These are phyloP conservation scores for Meliscaeva auricollis DNA, from an alignment of 2,888 invertebrate genomes.

Conservation along the genomic window DNA sequence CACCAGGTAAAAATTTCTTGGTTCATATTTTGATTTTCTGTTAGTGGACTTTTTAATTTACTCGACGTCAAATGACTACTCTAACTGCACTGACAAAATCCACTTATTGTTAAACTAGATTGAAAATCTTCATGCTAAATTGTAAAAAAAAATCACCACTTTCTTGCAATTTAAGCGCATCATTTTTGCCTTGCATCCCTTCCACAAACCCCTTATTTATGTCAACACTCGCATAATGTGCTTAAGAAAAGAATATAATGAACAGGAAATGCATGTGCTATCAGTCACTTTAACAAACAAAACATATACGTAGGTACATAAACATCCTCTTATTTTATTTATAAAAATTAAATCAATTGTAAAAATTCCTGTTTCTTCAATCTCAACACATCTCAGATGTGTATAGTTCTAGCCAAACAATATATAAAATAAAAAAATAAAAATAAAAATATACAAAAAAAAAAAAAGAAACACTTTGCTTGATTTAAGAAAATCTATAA, in stretches of 20 bases:
- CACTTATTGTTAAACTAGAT: slow-evolving; percentile 1
- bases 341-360: slow-evolving; percentile 27
- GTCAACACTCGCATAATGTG: not conserved
- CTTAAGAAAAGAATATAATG: slow-evolving; percentile 17
- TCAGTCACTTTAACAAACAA: slow-evolving; percentile 43
- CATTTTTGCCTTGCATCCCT: not conserved
- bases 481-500: slow-evolving; percentile 73
- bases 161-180: slow-evolving; percentile 1
- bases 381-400: slow-evolving; percentile 22
- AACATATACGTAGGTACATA: not conserved
- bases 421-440: slow-evolving; percentile 23
- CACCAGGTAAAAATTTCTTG: too few species aligned
- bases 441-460: too few species aligned
- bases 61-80: too few species aligned
- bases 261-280: slow-evolving; percentile 64
- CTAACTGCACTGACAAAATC: not conserved
- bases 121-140: not conserved
- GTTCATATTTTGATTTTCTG: too few species aligned
- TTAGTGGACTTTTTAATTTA: too few species aligned
- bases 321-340: slow-evolving; percentile 56
- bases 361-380: slow-evolving; percentile 32
- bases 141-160: not conserved
- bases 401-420: slow-evolving; percentile 29
- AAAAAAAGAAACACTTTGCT: slow-evolving; percentile 21
- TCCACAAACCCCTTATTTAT: not conserved